Evolutionary conservation across 1,140 invertebrate genomes (phyloP), one percentile per base, ranked within the genome.

Genomic region (Lethrus apterus): DNA sequence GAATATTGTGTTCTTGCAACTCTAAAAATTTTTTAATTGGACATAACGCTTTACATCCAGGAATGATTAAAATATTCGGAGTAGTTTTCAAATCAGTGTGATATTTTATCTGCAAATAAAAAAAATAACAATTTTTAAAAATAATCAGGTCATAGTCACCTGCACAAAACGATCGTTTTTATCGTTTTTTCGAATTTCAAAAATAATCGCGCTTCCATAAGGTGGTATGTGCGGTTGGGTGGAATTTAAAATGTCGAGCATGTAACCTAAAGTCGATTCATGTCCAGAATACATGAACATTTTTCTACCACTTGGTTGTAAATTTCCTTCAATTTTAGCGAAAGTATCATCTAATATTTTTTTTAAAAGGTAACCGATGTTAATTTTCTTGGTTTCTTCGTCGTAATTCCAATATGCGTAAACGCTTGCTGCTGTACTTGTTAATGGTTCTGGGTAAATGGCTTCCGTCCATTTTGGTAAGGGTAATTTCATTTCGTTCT

Each of bases 191-290:
- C 31, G 32, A 4, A 54, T 15, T 47, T 54, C 65, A 4, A 64
- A 3, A 13, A 65, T 50, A n/a, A 67, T 36, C 1, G 70, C 70
- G 11, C 74, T 64, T 0, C 72, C 71, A 48, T 75, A 78, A 17
- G 65, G 63, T 1, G 75, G 75, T 33, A 75, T 68, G 35, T 74
- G 72, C 1, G 71, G 63, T 41, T 80, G 67, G 57, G 75, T 85
- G 1, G 80, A 70, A 2, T 70, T 70, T 4, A 84, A 60, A 0
- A 76, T 74, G 9, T 72, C 63, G 44, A 86, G 67, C 5, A 85
- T 50, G 11, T 73, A 73, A 0, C 77, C 74, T 3, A 86, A 64
- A 15, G 81, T 84, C 23, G 76, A 78, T 60, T 87, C 84, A 59
- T 87, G 83, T 5, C 70, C 77, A 2, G 77, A 76, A 54, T 76